These are phyloP conservation scores for Podarcis raffonei DNA, from an alignment of 2,113 vertebrate species.

Conservation along the genomic window DNA sequence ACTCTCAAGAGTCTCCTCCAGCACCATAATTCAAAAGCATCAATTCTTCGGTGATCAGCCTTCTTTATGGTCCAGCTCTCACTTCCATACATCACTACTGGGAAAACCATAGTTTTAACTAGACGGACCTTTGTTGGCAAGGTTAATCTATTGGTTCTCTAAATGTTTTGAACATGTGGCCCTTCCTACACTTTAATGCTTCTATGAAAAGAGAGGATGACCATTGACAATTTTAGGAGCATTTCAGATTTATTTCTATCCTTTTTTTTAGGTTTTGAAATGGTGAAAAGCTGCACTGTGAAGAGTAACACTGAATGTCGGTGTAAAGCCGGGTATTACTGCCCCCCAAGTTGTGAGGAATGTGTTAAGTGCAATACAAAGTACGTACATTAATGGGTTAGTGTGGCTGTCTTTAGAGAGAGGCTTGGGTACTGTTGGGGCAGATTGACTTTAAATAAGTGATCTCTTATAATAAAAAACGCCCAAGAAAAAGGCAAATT, in stretches of 20 bases:
- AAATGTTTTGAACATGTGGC: background rate
- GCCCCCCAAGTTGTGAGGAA: slow-evolving; percentile 3
- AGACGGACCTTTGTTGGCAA: too few species aligned
- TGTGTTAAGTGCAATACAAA: background rate
- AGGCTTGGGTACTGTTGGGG: background rate
- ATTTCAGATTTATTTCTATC: background rate
- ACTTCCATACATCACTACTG: too few species aligned
- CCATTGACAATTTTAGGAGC: background rate
- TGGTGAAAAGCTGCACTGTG: background rate
- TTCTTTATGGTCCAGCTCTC: too few species aligned
- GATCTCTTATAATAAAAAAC: background rate
- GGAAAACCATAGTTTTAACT: too few species aligned
- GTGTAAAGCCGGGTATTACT: background rate
- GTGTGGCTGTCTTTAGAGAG: background rate
- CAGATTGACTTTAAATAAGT: background rate
- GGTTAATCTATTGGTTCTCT: too few species aligned
- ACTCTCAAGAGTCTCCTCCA: too few species aligned
- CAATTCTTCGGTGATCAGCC: too few species aligned
- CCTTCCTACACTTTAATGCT: background rate
- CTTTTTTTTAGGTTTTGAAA: background rate
- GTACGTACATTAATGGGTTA: background rate
- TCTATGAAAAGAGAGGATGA: background rate
- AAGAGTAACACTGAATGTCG: background rate
- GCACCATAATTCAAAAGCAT: too few species aligned
- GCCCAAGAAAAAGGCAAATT: background rate